phyloP scores from a whole-genome alignment of 2,113 vertebrate genomes.

The Diphyllodes magnificus region DNA sequence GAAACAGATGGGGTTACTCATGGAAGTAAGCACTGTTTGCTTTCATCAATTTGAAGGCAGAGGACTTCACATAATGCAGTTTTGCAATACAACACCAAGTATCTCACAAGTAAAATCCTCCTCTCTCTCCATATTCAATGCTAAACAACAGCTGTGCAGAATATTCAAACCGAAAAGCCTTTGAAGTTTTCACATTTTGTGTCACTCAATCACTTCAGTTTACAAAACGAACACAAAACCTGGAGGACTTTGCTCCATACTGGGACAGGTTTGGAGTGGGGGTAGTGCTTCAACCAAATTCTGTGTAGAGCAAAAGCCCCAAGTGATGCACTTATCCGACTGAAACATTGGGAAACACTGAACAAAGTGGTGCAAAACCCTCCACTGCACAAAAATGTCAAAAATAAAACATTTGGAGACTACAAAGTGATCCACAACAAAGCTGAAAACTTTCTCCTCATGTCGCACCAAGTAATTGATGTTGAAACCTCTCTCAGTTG shows the following conservation, averaged over 20 bases:
- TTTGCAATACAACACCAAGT: slow-evolving; percentile 31
- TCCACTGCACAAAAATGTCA: neutral
- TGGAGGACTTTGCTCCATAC: neutral
- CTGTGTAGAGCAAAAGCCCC: neutral
- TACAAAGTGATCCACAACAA: neutral
- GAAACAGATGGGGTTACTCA: slow-evolving; percentile 33
- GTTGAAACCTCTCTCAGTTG: neutral
- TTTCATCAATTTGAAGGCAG: neutral
- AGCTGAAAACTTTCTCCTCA: neutral
- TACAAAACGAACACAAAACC: slow-evolving; percentile 12
- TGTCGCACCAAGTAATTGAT: neutral
- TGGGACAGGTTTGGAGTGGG: neutral
- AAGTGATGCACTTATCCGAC: neutral
- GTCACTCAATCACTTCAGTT: neutral
- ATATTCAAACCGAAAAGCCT: neutral
- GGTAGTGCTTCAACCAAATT: neutral
- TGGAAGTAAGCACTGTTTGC: neutral
- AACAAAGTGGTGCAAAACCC: neutral
- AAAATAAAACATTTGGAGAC: neutral
- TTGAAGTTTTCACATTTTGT: slow-evolving; percentile 20
- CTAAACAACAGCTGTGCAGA: slow-evolving; percentile 36
- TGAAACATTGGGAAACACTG: neutral
- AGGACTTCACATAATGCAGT: neutral
- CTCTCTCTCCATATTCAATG: neutral
- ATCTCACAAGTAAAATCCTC: neutral